A percentile compares a stretch with the other conserved stretches of the same genome.
Evolutionary conservation across 2,113 vertebrate genomes (phyloP).

Genomic region (Microtus richardsoni): DNA sequence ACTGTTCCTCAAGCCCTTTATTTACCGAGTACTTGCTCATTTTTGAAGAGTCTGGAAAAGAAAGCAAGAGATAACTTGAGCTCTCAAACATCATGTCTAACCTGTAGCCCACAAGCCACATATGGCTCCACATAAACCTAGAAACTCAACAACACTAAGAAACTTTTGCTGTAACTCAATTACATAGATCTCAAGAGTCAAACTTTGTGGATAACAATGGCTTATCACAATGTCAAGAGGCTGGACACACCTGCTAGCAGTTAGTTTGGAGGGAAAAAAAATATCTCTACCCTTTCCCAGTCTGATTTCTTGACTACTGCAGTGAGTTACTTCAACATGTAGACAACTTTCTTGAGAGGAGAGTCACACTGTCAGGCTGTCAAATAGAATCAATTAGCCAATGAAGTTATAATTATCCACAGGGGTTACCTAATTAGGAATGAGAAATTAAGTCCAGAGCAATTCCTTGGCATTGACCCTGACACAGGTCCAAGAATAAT

Average conservation of each 20-base stretch:
- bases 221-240: neutral
- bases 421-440: conserved; percentile 57
- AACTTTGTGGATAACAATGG: neutral
- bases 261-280: neutral
- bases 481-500: conserved; percentile 50
- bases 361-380: conserved; percentile 9
- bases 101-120: too few species aligned
- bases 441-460: conserved; percentile 50
- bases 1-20: neutral
- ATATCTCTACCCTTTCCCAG: neutral
- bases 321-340: neutral
- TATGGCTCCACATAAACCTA: neutral
- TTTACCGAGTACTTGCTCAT: neutral
- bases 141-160: neutral
- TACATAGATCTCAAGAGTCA: neutral
- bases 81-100: neutral
- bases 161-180: neutral
- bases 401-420: conserved; percentile 53
- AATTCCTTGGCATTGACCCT: conserved; percentile 46
- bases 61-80: fast-evolving
- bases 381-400: conserved; percentile 63
- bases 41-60: neutral
- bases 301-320: neutral
- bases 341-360: conserved; percentile 47
- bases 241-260: neutral